These are phyloP conservation scores for Parauchenoglanis ngamensis DNA, from an alignment of 2,797 vertebrate species.

Conservation along the genomic window DNA sequence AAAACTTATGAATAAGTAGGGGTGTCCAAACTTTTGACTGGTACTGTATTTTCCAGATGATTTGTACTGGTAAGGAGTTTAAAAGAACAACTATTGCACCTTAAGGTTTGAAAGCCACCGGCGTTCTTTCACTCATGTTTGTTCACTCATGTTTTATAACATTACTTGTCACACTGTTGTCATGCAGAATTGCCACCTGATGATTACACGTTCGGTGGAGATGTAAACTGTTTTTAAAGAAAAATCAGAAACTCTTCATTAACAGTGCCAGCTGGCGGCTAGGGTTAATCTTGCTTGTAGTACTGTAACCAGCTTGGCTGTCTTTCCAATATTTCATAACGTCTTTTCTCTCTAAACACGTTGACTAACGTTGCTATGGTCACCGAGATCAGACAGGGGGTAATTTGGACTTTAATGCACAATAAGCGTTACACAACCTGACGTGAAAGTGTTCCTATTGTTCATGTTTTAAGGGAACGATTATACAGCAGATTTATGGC, in stretches of 20 bases:
- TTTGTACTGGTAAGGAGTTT: background rate
- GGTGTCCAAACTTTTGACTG: too few species aligned
- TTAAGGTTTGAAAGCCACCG: background rate
- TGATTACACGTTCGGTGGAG: background rate
- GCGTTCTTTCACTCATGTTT: background rate
- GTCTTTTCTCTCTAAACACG: background rate
- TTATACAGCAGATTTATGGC: constrained; percentile 36
- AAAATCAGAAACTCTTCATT: background rate
- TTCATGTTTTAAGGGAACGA: constrained; percentile 22
- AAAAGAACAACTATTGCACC: background rate
- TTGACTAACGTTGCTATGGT: constrained; percentile 21
- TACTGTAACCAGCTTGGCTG: constrained; percentile 25
- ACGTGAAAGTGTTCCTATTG: constrained; percentile 26
- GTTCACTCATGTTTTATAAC: background rate
- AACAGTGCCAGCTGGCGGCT: background rate
- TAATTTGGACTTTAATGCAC: constrained; percentile 14
- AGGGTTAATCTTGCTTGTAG: background rate
- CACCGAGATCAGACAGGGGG: constrained; percentile 2
- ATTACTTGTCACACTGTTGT: background rate
- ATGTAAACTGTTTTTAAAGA: background rate
- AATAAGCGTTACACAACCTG: constrained; percentile 29
- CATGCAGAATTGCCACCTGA: background rate
- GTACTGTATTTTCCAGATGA: background rate
- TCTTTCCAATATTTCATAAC: constrained; percentile 16
- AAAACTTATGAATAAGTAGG: too few species aligned